Evolutionary conservation across 1,140 invertebrate species (phyloP), one percentile per base, ranked within the genome.

Genomic region (Scaptomyza hsui): DNA sequence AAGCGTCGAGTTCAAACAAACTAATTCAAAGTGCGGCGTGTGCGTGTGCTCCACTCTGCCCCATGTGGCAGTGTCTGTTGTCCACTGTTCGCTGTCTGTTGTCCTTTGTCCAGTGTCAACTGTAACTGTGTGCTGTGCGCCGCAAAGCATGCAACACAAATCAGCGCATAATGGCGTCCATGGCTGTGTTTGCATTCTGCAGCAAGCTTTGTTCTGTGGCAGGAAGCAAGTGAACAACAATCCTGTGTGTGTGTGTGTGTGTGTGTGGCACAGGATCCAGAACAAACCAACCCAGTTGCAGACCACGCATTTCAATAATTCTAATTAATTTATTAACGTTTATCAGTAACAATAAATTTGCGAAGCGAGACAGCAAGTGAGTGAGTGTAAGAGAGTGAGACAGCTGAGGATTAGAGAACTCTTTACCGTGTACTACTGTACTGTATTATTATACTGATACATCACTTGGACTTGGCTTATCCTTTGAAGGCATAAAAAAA

Each of bases 261-360:
- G 26, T n/a, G n/a, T n/a, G n/a, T n/a, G n/a, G n/a, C n/a, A n/a
- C n/a, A n/a, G n/a, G n/a, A n/a, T n/a, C n/a, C n/a, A n/a, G 5
- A 6, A 29, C 26, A 29, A 24, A 1, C 24, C 4, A 24, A 16
- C 44, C 19, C 42, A 52, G 53, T 59, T 26, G 44, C 59, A 57
- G 59, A 63, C 79, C 63, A 77, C 80, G 81, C 85, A 91, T 91
- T 91, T 91, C 89, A 91, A 91, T 91, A 91, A 90, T 89, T 91
- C 89, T 91, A 91, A 91, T 91, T 90, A 90, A 90, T 90, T 90
- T 90, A 90, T 90, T 90, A 90, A 89, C 82, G 85, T 83, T 90
- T 90, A 90, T 90, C 89, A 83, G 70, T 41, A 71, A 53, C 81
- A 68, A 90, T 90, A 90, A 90, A 90, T 90, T 86, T 71, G 61